These are phyloP conservation scores for Sebastes vulpes DNA, from an alignment of 2,797 vertebrate species.

Conservation along the genomic window DNA sequence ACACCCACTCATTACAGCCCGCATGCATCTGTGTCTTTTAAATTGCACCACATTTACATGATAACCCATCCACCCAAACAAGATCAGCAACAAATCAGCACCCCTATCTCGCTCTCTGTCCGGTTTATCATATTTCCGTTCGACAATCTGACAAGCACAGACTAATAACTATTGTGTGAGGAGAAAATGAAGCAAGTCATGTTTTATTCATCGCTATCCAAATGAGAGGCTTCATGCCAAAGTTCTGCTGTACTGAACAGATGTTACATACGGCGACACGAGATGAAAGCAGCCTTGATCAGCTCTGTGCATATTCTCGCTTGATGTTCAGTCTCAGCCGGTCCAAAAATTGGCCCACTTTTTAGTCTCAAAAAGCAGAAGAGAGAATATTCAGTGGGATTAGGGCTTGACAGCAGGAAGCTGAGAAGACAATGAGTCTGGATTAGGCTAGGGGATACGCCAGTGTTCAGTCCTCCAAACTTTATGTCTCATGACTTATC, in stretches of 20 bases:
- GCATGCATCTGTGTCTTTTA: neutral
- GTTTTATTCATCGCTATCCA: constrained; percentile 48
- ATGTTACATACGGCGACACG: constrained; percentile 33
- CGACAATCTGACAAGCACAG: neutral
- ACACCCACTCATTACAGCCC: neutral
- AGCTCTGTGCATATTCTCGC: constrained; percentile 7
- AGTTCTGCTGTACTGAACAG: constrained; percentile 25
- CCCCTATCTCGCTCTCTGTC: neutral
- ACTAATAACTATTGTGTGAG: neutral
- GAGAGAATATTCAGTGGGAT: constrained; percentile 21
- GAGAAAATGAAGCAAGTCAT: constrained; percentile 22
- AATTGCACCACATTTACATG: neutral
- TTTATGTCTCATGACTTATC: constrained; percentile 17
- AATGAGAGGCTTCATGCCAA: constrained; percentile 29
- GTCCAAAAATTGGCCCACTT: constrained; percentile 8
- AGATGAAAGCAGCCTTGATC: constrained; percentile 48
- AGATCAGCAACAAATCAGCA: neutral
- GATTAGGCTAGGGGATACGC: neutral
- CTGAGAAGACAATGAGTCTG: neutral
- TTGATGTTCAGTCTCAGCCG: neutral
- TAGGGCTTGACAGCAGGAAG: neutral
- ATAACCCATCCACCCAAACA: neutral
- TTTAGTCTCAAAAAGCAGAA: constrained; percentile 4
- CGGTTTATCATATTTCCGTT: constrained; percentile 4
- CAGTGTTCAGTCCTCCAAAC: constrained; percentile 3